Base-by-base conservation (phyloP, 2,113 vertebrate species). In the Lagopus leucura region DNA sequence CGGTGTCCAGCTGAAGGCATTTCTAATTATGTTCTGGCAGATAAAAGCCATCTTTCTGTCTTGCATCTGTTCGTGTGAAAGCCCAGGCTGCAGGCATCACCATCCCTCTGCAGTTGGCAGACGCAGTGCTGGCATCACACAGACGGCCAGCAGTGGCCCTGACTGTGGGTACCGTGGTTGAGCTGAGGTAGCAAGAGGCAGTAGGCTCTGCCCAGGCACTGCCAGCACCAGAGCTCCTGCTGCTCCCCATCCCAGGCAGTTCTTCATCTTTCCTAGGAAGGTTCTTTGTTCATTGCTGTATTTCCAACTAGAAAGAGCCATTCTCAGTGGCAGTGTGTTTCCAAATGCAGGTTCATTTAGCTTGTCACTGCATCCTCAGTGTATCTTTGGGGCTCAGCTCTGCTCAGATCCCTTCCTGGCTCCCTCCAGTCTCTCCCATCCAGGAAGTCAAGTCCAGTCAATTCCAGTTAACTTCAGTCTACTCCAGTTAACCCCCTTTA, bases 21-120 rank as follows among this genome's bases (percentile, higher is more conserved):
- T 88, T 84, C 88, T 82, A 55, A 80, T 93, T 67, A 54, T 93
- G 88, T 84, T 32, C 91, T 93, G 91, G 87, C 85, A 94, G 87
- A 82, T 91, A 55, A 84, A 95, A 88, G 63, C 61, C 47, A 10
- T 80, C 67, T 94, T 77, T 88, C 69, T 55, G 52, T 45, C 73
- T 85, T n/a, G 69, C 81, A 75, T 94, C 91, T 88, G 89, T 76
- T 92, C 43, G 2, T 40, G 8, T 57, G 70, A 58, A 93, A 93
- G 66, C 57, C 63, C 38, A 11, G 63, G 82, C 76, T 92, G 74
- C 65, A 25, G 77, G 67, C 78, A 60, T 67, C 86, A 24, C 74
- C 76, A 90, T 76, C n/a, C 40, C 54, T 79, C 0, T 1, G 63
- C 89, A 64, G 80, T 8, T 80, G 93, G 82, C 86, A 82, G 30